Percentiles rank a stretch among this genome's conserved stretches.
These are phyloP conservation scores for Erebia ligea DNA, from an alignment of 2,888 invertebrate genomes.

Conservation along the genomic window DNA sequence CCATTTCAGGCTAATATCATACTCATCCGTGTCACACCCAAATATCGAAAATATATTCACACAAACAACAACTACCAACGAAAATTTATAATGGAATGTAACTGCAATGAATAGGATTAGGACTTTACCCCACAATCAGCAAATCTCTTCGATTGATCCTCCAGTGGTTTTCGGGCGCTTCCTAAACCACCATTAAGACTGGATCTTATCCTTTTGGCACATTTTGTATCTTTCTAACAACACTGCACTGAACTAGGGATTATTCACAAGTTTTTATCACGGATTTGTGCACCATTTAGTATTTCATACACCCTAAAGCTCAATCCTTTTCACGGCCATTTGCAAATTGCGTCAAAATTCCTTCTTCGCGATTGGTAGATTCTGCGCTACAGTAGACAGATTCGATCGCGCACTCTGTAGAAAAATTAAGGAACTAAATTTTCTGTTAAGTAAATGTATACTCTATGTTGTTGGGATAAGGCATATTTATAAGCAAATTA, in stretches of 20 bases:
- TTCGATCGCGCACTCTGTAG: constrained; percentile 60
- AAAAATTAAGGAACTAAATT: constrained; percentile 49
- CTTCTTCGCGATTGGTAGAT: constrained; percentile 74
- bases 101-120: constrained; percentile 54
- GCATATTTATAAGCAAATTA: constrained; percentile 33
- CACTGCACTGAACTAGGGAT: constrained; percentile 75
- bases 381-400: constrained; percentile 69
- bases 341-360: constrained; percentile 84
- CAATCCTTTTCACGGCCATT: constrained; percentile 83
- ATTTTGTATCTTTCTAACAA: constrained; percentile 73
- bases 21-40: constrained; percentile 42
- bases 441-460: constrained; percentile 44
- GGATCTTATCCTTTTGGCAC: constrained; percentile 82
- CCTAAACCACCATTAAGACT: constrained; percentile 79
- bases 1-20: constrained; percentile 40
- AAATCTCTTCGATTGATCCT: constrained; percentile 74
- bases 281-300: constrained; percentile 75
- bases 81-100: constrained; percentile 43
- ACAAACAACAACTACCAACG: constrained; percentile 44
- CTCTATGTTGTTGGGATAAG: constrained; percentile 36
- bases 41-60: constrained; percentile 40
- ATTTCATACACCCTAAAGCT: constrained; percentile 78
- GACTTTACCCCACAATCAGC: constrained; percentile 81
- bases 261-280: constrained; percentile 75
- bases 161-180: constrained; percentile 72